Percentiles rank a stretch among this genome's conserved stretches.
Evolutionary conservation across 64 coral and sea anemone genomes (phyloP).

Genomic region (Trachythela sp.): DNA sequence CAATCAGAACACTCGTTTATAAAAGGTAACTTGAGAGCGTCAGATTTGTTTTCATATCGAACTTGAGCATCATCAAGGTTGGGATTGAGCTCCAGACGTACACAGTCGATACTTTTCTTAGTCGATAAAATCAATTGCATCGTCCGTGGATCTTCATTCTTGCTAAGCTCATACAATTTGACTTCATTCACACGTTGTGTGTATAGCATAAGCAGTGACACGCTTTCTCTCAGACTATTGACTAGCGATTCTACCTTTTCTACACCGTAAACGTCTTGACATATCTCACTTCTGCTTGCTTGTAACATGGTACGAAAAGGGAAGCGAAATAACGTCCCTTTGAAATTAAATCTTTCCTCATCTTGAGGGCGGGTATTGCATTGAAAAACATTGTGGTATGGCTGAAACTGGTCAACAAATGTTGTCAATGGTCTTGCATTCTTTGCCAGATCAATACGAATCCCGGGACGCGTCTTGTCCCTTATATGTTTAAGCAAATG

Average conservation of each 20-base stretch:
- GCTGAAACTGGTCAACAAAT: slow-evolving; percentile 82
- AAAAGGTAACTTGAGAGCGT: background rate
- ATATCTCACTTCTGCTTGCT: slow-evolving; percentile 81
- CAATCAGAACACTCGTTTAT: background rate
- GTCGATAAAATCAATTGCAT: slow-evolving; percentile 12
- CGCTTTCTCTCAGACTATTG: slow-evolving; percentile 48
- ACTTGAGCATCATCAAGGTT: background rate
- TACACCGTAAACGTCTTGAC: slow-evolving; percentile 60
- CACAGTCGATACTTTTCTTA: slow-evolving; percentile 56
- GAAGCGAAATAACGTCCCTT: slow-evolving; percentile 89
- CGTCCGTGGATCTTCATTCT: slow-evolving; percentile 30
- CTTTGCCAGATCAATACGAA: slow-evolving; percentile 67
- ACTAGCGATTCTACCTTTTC: slow-evolving; percentile 43
- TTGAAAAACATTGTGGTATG: slow-evolving; percentile 74
- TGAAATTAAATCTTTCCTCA: slow-evolving; percentile 49
- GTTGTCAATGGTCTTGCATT: slow-evolving; percentile 52
- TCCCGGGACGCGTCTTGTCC: slow-evolving; percentile 70
- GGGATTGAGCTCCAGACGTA: slow-evolving; percentile 31
- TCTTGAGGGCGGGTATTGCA: slow-evolving; percentile 46
- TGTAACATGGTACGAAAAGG: slow-evolving; percentile 72
- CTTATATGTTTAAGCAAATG: slow-evolving; percentile 74
- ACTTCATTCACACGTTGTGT: slow-evolving; percentile 60
- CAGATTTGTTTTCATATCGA: background rate
- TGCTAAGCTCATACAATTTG: slow-evolving; percentile 42
- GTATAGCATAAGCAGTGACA: slow-evolving; percentile 66